Conservation (phyloP, 2,888 invertebrate species). For the Globia sparganii region DNA sequence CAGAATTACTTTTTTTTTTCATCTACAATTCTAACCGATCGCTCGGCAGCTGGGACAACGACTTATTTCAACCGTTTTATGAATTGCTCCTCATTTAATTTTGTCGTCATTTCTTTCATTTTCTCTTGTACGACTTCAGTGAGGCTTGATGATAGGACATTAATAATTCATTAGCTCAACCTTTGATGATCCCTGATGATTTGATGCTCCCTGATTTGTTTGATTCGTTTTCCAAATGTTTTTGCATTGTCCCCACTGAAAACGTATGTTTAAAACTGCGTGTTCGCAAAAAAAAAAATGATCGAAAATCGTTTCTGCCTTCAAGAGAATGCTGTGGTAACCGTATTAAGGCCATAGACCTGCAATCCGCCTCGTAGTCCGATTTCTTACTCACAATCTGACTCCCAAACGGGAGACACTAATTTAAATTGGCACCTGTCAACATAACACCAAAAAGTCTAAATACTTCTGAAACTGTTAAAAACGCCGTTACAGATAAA, state of each 20-base stretch:
- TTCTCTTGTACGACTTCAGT: conserved; percentile 45
- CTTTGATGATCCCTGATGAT: conserved; percentile 17
- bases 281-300: not conserved
- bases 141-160: conserved; percentile 33
- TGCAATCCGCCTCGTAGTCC: not conserved
- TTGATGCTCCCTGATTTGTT: conserved; percentile 16
- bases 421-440: not conserved
- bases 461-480: not conserved
- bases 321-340: not conserved
- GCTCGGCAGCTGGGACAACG: conserved; percentile 76
- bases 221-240: conserved; percentile 18
- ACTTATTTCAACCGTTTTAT: conserved; percentile 72
- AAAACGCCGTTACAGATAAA: not conserved
- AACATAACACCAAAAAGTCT: not conserved
- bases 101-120: conserved; percentile 79
- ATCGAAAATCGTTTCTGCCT: not conserved
- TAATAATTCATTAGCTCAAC: conserved; percentile 35
- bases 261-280: not conserved
- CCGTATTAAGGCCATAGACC: not conserved
- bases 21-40: conserved; percentile 68
- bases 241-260: not conserved
- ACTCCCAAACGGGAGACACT: not conserved
- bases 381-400: not conserved
- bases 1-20: conserved; percentile 68
- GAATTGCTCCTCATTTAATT: conserved; percentile 81